Evolutionary conservation across 2,113 vertebrate genomes (phyloP).

Genomic region (Mustelus asterias): DNA sequence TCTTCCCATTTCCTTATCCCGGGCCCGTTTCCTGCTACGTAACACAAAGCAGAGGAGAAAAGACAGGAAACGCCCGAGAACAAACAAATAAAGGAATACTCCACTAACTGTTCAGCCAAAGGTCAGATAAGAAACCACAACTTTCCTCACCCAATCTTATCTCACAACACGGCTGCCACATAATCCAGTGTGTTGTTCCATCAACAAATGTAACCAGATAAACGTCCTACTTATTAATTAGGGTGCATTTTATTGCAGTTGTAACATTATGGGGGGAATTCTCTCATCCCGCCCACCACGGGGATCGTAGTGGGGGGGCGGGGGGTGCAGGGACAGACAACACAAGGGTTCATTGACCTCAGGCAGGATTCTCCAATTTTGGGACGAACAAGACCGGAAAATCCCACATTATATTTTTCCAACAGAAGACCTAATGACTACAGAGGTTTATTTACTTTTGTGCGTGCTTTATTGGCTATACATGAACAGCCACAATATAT

Average conservation of each 20-base stretch:
- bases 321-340: too few relatives aligned
- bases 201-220: not conserved
- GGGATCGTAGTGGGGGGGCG: too few relatives aligned
- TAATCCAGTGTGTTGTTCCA: too few relatives aligned
- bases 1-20: slow-evolving; percentile 10
- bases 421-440: not conserved
- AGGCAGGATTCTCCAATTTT: too few relatives aligned
- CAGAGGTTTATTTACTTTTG: not conserved
- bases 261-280: not conserved
- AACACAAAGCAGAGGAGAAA: not conserved
- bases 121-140: not conserved
- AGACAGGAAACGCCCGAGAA: not conserved
- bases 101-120: not conserved
- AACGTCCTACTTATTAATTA: not conserved
- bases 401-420: not conserved
- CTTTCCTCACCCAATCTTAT: not conserved
- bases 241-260: not conserved
- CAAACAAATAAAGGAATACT: not conserved
- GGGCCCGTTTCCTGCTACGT: not conserved
- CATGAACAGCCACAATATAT: not conserved
- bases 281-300: too few relatives aligned
- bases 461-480: not conserved
- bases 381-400: too few relatives aligned
- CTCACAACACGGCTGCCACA: not conserved
- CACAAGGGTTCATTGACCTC: too few relatives aligned